Base-by-base conservation (phyloP, 2,113 vertebrate species). In the Fregetta grallaria region DNA sequence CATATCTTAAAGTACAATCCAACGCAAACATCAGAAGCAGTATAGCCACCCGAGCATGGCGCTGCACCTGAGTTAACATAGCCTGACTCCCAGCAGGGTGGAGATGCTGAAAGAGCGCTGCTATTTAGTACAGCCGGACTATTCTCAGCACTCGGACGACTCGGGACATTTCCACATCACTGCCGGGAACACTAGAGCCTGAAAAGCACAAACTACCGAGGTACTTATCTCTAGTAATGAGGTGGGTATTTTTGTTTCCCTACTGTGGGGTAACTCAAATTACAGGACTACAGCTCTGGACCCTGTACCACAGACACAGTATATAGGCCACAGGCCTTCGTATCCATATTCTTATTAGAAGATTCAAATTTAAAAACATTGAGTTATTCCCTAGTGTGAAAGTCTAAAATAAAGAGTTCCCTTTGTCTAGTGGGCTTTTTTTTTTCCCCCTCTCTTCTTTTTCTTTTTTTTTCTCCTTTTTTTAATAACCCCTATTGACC, bases 401-500 rank as follows among this genome's bases (percentile, higher is more conserved):
- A 82, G 10, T 71, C 38, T 87, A 76, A 88, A 86, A 72, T 13
- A 86, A 88, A 71, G 13, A 56, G 40, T 67, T 89, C 13, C 34
- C 20, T 88, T 91, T 68, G 34, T 52, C 58, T 84, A 68, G 30
- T 27, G 30, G 32, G 11, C 34, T 56, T 90, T 76, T 85, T 76
- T 85, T 65, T 10, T n/a, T 16, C 2, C 7, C 72, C 56, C 15
- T 44, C 8, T 34, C 25, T 29, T 62, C n/a, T 4, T 44, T 34
- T 77, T 67, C 67, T 59, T 77, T 67, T 71, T 59, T 32, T 27
- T 5, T 18, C 7, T 25, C 6, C 1, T 30, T 66, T 29, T 87
- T 94, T 83, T 52, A 93, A 86, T 83, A 93, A 88, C 9, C 21
- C 29, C 20, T 95, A 68, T 55, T 97, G 94, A 95, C 90, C 90